Evolutionary conservation across 1,140 invertebrate species (phyloP), one percentile per base, ranked within the genome.

Genomic region (Lordiphosa mommai): DNA sequence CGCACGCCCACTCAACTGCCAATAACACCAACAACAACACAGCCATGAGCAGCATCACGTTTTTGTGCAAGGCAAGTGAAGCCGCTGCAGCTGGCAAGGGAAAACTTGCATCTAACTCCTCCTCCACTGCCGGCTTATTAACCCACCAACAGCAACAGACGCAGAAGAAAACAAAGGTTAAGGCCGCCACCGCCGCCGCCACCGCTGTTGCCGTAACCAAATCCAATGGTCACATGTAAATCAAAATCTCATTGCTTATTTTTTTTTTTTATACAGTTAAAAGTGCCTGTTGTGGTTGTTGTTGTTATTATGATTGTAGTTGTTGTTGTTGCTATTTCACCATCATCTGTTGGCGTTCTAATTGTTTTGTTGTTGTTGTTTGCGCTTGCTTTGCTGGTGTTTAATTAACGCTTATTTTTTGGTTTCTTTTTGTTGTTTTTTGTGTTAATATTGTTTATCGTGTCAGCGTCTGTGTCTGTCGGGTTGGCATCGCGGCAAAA

Each of bases 141-240:
- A 16, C 58, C 1, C 36, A 52, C 6, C 55, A 32, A 16, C 65
- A 63, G 4, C 72, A 43, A 16, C 59, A 58, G n/a, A 41, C 10
- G 9, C 64, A 32, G 16, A 38, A 34, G 29, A 58, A 59, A 36
- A 59, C 46, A 72, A 79, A 79, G 70, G 70, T 74, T 65, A 80
- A 79, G 55, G 64, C 65, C 68, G 36, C 58, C 34, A 51, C 51
- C n/a, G 41, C 41, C 27, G 7, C 8, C 36, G 36, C 16, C 36
- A 13, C 36, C 36, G 13, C 14, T 8, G 16, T 23, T 9, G 38
- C 20, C 12, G 14, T 48, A 68, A 53, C 48, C 47, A 79, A 61
- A 74, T 58, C 60, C 65, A 79, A 79, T 64, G 70, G 74, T 82
- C 74, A 80, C 74, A 80, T 76, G 74, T 80, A 80, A 80, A 71